Percentiles rank a stretch among this genome's conserved stretches.
Evolutionary conservation across 2,797 vertebrate species (phyloP).

Genomic region (Macrochelys suwanniensis): DNA sequence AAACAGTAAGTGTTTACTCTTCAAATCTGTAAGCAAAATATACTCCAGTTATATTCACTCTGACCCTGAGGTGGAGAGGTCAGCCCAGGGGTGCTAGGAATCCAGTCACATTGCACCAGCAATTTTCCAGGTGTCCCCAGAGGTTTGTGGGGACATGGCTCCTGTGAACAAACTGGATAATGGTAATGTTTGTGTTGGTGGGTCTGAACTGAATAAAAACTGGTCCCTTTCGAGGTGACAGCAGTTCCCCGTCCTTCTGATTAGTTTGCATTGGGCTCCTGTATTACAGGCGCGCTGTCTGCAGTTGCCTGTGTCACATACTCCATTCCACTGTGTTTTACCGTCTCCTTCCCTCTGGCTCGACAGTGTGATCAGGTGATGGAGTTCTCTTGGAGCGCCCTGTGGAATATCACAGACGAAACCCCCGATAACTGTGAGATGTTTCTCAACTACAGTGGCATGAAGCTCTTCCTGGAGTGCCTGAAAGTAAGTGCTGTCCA

Average conservation of each 20-base stretch:
- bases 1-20: slow-evolving; percentile 86
- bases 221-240: neutral
- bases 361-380: slow-evolving; percentile 97
- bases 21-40: fast-evolving
- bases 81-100: neutral
- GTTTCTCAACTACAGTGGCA: slow-evolving; percentile 96
- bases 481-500: slow-evolving; percentile 84
- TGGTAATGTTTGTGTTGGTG: neutral
- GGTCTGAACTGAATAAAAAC: slow-evolving; percentile 11
- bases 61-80: neutral
- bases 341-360: neutral
- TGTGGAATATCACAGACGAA: slow-evolving; percentile 99
- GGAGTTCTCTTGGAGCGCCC: slow-evolving; percentile 99
- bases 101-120: neutral
- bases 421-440: slow-evolving; percentile 98
- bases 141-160: neutral
- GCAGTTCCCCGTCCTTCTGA: neutral
- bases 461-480: slow-evolving; percentile 97
- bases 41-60: neutral
- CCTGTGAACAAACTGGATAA: neutral
- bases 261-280: neutral
- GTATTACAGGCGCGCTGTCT: neutral
- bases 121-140: neutral
- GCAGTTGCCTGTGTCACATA: neutral
- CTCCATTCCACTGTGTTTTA: neutral